phyloP scores from a whole-genome alignment of 2,797 vertebrate species.

The Trichosurus vulpecula region DNA sequence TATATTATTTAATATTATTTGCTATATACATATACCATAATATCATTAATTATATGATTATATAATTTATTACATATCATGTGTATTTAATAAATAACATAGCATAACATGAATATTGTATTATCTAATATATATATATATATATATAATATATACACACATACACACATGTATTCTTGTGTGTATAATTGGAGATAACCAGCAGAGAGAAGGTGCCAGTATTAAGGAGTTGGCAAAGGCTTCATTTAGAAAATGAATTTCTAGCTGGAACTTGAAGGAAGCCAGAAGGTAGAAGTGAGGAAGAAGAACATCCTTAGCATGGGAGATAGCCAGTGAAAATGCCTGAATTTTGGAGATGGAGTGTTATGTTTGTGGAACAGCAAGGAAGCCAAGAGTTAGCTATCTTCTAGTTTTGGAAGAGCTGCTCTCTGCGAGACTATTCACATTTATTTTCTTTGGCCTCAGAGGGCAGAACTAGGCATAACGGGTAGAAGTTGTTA shows the following conservation, averaged over 20 bases:
- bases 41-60: no score
- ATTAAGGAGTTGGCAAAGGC: not conserved
- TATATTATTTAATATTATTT: no score
- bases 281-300: not conserved
- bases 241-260: not conserved
- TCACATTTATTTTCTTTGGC: not conserved
- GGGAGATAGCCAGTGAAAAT: not conserved
- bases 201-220: not conserved
- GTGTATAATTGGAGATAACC: not conserved
- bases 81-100: not conserved
- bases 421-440: not conserved
- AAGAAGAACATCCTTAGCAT: not conserved
- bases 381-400: not conserved
- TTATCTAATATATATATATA: not conserved
- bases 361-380: not conserved
- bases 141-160: no score
- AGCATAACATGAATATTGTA: not conserved
- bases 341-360: not conserved
- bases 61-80: no score
- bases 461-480: not conserved
- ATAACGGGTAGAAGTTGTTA: not conserved
- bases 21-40: no score
- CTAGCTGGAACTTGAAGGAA: not conserved
- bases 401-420: not conserved
- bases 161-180: not conserved